A percentile compares a stretch with the other conserved stretches of the same genome.
Evolutionary conservation across 2,888 invertebrate species (phyloP).

Genomic region (Anthoptus insignis): DNA sequence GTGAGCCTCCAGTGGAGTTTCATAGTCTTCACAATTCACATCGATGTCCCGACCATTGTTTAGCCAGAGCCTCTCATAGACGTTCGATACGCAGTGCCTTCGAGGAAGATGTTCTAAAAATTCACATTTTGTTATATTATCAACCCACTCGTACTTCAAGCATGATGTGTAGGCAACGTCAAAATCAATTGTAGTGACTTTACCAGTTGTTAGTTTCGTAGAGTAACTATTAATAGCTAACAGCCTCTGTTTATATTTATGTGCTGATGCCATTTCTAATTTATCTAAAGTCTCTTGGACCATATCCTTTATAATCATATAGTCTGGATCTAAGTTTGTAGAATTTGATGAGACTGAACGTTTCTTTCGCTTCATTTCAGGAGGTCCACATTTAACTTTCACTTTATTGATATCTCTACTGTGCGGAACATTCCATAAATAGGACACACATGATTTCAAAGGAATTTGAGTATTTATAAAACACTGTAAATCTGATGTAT

Average conservation of each 20-base stretch:
- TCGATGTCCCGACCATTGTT: constrained; percentile 68
- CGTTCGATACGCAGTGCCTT: constrained; percentile 70
- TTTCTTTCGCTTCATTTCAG: constrained; percentile 50
- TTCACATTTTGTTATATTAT: constrained; percentile 67
- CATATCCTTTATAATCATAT: constrained; percentile 61
- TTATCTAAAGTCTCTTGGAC: constrained; percentile 68
- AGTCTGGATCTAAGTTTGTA: constrained; percentile 58
- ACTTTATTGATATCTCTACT: constrained; percentile 59
- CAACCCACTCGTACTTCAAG: constrained; percentile 74
- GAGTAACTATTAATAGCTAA: constrained; percentile 68
- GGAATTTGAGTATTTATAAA: constrained; percentile 55
- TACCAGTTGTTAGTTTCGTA: constrained; percentile 68
- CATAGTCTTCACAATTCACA: constrained; percentile 72
- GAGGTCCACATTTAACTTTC: constrained; percentile 53
- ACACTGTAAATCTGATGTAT: constrained; percentile 56
- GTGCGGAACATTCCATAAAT: constrained; percentile 62
- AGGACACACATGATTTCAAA: constrained; percentile 61
- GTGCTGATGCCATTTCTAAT: constrained; percentile 69
- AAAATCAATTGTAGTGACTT: constrained; percentile 73
- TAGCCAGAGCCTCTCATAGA: constrained; percentile 71
- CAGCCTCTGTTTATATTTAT: constrained; percentile 72
- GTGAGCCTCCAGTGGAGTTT: constrained; percentile 67
- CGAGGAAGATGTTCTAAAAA: constrained; percentile 72
- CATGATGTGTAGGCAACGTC: constrained; percentile 78
- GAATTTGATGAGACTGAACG: constrained; percentile 57